These are phyloP conservation scores for Thereva nobilitata DNA, from an alignment of 2,888 invertebrate genomes.

Conservation along the genomic window DNA sequence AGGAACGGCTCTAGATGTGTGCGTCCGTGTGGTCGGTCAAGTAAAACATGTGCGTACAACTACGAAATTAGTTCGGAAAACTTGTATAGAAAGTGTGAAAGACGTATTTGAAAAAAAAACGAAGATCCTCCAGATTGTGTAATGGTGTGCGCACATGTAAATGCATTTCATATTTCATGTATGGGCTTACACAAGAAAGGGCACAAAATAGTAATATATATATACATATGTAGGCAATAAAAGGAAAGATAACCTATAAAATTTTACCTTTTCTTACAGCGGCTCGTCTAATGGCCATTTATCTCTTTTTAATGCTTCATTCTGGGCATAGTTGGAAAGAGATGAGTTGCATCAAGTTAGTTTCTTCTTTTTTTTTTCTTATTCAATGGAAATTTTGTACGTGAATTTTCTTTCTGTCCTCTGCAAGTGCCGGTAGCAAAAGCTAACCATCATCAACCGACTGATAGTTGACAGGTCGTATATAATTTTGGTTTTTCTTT, in stretches of 20 bases:
- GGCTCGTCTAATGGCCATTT: constrained; percentile 7
- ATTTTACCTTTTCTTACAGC: constrained; percentile 29
- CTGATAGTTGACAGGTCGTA: too few species aligned
- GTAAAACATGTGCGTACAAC: constrained; percentile 24
- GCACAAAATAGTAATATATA: constrained; percentile 7
- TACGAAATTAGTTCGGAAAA: constrained; percentile 8
- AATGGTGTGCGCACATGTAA: not conserved
- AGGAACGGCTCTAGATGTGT: constrained; percentile 5
- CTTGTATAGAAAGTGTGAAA: constrained; percentile 6
- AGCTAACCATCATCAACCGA: too few species aligned
- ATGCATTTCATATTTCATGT: too few species aligned
- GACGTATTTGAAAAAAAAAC: constrained; percentile 8
- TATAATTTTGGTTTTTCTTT: too few species aligned
- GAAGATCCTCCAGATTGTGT: constrained; percentile 22
- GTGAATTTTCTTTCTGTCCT: too few species aligned
- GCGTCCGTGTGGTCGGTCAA: constrained; percentile 10
- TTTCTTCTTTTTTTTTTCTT: too few species aligned
- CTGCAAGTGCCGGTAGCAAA: too few species aligned
- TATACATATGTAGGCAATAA: not conserved
- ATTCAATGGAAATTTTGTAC: too few species aligned
- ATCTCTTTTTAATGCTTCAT: constrained; percentile 4
- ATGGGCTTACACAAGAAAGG: constrained; percentile 7
- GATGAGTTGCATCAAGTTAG: constrained; percentile 2
- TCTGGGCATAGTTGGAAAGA: constrained; percentile 21
- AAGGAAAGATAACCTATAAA: constrained; percentile 32